Conservation (phyloP, 53 echinoderm and acorn worm species). For the Zoroaster sp. region DNA sequence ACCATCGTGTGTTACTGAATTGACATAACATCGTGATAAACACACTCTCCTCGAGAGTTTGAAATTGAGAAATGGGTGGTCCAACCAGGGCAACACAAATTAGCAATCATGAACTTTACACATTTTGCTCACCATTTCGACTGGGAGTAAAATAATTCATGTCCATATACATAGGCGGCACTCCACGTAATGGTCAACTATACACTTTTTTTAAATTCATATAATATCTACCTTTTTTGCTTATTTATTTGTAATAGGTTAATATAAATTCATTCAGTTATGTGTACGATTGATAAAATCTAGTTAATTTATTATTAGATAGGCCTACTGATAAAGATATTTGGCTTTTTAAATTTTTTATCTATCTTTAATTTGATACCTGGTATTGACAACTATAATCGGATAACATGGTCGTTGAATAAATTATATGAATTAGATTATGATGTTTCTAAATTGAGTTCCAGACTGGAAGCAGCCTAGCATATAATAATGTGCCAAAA, state of each 20-base stretch:
- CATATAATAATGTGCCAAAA: no score
- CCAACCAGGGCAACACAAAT: background rate
- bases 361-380: no score
- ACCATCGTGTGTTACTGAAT: background rate
- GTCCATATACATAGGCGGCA: background rate
- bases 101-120: constrained; percentile 13
- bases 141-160: constrained; percentile 12
- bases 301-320: no score
- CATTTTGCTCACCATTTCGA: background rate
- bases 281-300: no score
- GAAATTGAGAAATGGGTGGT: background rate
- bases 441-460: no score
- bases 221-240: background rate
- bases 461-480: no score
- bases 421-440: no score
- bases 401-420: no score
- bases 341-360: no score
- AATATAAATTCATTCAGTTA: background rate
- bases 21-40: constrained; percentile 26
- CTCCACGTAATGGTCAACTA: background rate
- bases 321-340: no score
- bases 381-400: no score
- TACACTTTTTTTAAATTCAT: background rate
- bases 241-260: background rate
- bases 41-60: background rate